Percentiles rank a stretch among this genome's conserved stretches.
Conservation (phyloP, 2,113 vertebrate genomes). For the Bubo blakistoni region DNA sequence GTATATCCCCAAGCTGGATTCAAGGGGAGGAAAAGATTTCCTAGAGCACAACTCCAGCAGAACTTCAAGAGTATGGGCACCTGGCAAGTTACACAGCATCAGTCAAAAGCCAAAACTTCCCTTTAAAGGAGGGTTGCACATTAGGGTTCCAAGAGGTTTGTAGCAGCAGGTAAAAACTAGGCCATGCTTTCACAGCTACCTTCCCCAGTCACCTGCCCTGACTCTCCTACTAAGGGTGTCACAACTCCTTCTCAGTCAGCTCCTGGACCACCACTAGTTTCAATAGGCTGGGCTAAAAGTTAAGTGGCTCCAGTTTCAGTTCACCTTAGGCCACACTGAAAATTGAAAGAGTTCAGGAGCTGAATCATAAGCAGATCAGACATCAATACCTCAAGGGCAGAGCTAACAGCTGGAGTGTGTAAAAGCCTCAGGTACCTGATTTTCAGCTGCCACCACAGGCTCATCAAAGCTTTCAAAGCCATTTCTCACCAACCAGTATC, state of each 20-base stretch:
- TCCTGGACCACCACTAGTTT: neutral
- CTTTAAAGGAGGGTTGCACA: neutral
- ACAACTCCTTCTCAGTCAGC: neutral
- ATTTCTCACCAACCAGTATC: neutral
- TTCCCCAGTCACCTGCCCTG: neutral
- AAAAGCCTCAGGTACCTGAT: neutral
- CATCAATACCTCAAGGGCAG: neutral
- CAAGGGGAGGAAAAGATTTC: neutral
- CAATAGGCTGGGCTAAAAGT: neutral
- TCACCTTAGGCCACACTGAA: neutral
- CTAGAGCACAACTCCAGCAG: neutral
- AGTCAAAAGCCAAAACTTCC: neutral
- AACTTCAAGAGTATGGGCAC: neutral
- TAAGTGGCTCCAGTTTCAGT: neutral
- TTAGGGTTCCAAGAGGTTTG: neutral
- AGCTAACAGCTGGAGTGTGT: neutral
- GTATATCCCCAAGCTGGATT: neutral
- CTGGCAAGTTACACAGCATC: neutral
- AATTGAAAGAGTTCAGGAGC: neutral
- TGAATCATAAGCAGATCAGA: neutral
- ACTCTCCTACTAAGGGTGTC: neutral
- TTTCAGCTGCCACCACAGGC: neutral
- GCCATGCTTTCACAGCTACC: neutral
- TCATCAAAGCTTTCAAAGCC: neutral
- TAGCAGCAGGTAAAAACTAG: neutral